Conservation (phyloP, 92 coral and sea anemone species). For the Pocillopora grandis region DNA sequence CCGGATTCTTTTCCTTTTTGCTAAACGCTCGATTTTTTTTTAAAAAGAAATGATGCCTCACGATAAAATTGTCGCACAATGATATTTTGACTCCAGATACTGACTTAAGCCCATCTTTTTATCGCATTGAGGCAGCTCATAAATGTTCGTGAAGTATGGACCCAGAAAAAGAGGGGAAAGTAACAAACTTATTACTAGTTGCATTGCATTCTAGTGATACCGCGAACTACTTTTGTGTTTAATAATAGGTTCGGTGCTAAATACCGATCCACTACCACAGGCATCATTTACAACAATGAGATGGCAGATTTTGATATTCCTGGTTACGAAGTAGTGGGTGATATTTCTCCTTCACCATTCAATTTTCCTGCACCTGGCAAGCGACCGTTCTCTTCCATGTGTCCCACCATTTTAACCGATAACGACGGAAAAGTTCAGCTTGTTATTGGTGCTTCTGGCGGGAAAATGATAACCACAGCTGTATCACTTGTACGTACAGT, state of each 20-base stretch:
- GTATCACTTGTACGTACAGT: slow-evolving; percentile 53
- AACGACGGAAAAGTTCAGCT: slow-evolving; percentile 50
- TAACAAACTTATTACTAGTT: no score
- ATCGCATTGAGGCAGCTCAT: no score
- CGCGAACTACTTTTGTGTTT: background rate
- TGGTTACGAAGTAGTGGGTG: slow-evolving; percentile 22
- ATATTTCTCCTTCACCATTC: slow-evolving; percentile 52
- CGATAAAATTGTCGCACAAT: no score
- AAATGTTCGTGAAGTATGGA: no score
- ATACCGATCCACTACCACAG: slow-evolving; percentile 64
- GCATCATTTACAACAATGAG: slow-evolving; percentile 66
- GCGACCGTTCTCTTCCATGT: slow-evolving; percentile 69
- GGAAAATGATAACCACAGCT: slow-evolving; percentile 63
- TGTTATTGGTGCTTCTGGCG: slow-evolving; percentile 75
- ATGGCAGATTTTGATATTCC: slow-evolving; percentile 76
- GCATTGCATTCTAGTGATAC: no score
- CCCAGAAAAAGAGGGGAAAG: no score
- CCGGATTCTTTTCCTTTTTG: no score
- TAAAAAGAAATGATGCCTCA: no score
- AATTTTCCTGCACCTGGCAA: slow-evolving; percentile 71
- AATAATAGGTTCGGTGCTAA: slow-evolving; percentile 58
- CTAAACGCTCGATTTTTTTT: no score
- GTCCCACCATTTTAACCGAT: slow-evolving; percentile 68
- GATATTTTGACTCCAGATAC: no score
- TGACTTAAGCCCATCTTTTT: no score